A percentile compares a stretch with the other conserved stretches of the same genome.
Evolutionary conservation across 1,140 invertebrate species (phyloP).

Genomic region (Calephelis virginiensis): DNA sequence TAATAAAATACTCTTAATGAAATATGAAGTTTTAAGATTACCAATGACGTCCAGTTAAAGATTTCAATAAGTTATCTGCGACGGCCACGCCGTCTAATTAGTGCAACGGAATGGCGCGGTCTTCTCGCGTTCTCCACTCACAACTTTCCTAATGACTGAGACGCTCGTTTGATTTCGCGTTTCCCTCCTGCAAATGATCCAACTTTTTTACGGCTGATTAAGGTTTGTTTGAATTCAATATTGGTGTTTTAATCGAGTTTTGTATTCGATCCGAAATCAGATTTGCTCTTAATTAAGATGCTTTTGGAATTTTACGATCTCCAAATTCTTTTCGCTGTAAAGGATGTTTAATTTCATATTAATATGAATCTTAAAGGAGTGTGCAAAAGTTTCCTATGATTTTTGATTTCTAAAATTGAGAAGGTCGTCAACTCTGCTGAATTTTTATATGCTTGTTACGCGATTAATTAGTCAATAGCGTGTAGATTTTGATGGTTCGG

Average conservation of each 20-base stretch:
- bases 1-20: too few relatives aligned
- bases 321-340: too few relatives aligned
- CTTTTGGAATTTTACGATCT: too few relatives aligned
- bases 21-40: background rate
- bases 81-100: background rate
- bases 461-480: too few relatives aligned
- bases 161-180: slow-evolving; percentile 8
- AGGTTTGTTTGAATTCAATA: slow-evolving; percentile 5
- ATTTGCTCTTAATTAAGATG: too few relatives aligned
- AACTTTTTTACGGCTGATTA: slow-evolving; percentile 14
- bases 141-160: slow-evolving; percentile 9
- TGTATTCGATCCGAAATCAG: background rate
- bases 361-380: too few relatives aligned
- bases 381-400: too few relatives aligned
- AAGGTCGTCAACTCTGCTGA: too few relatives aligned
- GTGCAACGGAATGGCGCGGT: background rate
- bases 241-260: slow-evolving; percentile 6
- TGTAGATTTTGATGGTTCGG: too few relatives aligned
- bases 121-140: background rate
- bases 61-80: slow-evolving; percentile 6
- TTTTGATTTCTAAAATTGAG: too few relatives aligned
- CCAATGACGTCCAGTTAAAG: background rate
- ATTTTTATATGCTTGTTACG: too few relatives aligned
- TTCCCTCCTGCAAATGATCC: background rate
- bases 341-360: too few relatives aligned